Evolutionary conservation across 2,888 invertebrate genomes (phyloP).

Genomic region (Dione vanillae): DNA sequence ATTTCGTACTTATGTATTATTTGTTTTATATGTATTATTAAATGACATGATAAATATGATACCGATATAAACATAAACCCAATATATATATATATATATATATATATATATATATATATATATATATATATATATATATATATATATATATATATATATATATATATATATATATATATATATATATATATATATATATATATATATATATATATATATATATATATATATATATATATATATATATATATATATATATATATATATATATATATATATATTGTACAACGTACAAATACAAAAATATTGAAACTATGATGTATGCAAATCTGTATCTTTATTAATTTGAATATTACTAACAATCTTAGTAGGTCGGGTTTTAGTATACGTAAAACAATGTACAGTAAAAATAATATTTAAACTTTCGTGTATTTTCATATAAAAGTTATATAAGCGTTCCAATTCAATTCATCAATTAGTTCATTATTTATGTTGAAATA

Average conservation of each 20-base stretch:
- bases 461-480: too few species aligned
- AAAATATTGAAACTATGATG: conserved; percentile 20
- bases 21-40: too few species aligned
- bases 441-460: background rate
- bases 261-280: background rate
- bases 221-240: background rate
- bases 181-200: background rate
- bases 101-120: background rate
- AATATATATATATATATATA: background rate
- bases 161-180: too few species aligned
- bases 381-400: background rate
- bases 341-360: conserved; percentile 5
- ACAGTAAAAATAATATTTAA: background rate
- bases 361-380: conserved; percentile 3
- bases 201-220: too few species aligned
- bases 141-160: background rate
- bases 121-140: background rate
- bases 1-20: too few species aligned
- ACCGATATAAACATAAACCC: conserved; percentile 3
- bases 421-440: background rate
- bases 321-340: conserved; percentile 8
- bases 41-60: too few species aligned
- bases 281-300: conserved; percentile 10
- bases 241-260: background rate
- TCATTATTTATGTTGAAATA: background rate